A percentile compares a stretch with the other conserved stretches of the same genome.
These are phyloP conservation scores for Pachliopta kotzebuea DNA, from an alignment of 2,888 invertebrate species.

Conservation along the genomic window DNA sequence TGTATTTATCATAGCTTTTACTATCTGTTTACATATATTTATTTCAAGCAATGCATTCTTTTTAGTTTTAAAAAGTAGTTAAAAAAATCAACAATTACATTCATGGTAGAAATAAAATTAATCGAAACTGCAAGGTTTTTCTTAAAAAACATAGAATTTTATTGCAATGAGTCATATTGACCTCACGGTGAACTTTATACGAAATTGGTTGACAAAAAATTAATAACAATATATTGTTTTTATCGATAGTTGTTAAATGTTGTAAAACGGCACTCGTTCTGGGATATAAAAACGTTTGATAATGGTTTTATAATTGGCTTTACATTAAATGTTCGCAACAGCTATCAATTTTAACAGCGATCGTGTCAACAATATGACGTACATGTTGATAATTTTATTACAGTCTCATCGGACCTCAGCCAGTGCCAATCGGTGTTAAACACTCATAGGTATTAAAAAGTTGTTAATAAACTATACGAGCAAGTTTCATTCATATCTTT, in stretches of 20 bases:
- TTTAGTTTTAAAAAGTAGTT: too few relatives aligned
- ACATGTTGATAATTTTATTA: slow-evolving; percentile 28
- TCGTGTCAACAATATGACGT: slow-evolving; percentile 30
- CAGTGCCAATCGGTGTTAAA: slow-evolving; percentile 19
- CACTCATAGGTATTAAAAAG: slow-evolving; percentile 12
- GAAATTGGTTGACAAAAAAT: background rate
- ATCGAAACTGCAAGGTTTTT: too few relatives aligned
- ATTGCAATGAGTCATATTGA: too few relatives aligned
- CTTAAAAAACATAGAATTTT: too few relatives aligned
- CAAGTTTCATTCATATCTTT: background rate
- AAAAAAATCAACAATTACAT: too few relatives aligned
- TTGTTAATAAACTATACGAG: slow-evolving; percentile 8
- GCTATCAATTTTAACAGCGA: slow-evolving; percentile 26
- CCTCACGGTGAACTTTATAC: too few relatives aligned
- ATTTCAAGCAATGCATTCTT: too few relatives aligned
- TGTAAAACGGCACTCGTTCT: background rate
- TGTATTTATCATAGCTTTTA: too few relatives aligned
- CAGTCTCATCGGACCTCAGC: slow-evolving; percentile 8
- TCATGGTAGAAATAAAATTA: too few relatives aligned
- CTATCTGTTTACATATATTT: too few relatives aligned
- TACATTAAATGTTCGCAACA: slow-evolving; percentile 21
- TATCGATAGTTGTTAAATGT: background rate
- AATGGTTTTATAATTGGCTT: slow-evolving; percentile 27
- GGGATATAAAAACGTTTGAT: background rate
- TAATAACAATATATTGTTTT: background rate